These are phyloP conservation scores for Aspidiotus rigidus DNA, from an alignment of 2,888 invertebrate species.

Conservation along the genomic window DNA sequence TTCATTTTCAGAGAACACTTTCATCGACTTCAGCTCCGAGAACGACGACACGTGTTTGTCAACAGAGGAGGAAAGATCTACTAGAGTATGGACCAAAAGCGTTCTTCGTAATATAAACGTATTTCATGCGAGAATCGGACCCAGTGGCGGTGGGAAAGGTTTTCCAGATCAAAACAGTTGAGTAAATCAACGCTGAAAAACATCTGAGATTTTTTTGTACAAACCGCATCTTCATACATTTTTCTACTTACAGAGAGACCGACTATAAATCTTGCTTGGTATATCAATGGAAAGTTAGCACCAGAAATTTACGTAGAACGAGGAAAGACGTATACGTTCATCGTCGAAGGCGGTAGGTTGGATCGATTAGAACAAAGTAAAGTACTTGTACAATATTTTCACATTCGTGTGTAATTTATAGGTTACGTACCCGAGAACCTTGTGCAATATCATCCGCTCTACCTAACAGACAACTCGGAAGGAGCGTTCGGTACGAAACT, in stretches of 20 bases:
- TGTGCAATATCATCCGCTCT: conserved; percentile 74
- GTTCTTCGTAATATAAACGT: conserved; percentile 53
- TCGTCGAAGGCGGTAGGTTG: conserved; percentile 63
- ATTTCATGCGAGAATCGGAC: conserved; percentile 70
- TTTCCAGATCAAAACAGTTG: background rate
- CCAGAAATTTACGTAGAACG: conserved; percentile 82
- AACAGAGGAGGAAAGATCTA: conserved; percentile 52
- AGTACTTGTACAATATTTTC: background rate
- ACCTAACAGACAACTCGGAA: conserved; percentile 75
- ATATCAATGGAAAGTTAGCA: conserved; percentile 79
- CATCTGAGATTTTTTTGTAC: too few relatives aligned
- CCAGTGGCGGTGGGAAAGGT: conserved; percentile 67
- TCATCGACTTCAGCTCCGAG: conserved; percentile 66
- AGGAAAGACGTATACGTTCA: conserved; percentile 74
- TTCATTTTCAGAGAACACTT: conserved; percentile 48
- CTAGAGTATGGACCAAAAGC: conserved; percentile 61
- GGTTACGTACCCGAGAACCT: conserved; percentile 16
- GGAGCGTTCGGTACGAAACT: conserved; percentile 77
- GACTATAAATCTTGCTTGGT: conserved; percentile 88
- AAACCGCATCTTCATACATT: too few relatives aligned
- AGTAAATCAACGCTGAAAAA: too few relatives aligned
- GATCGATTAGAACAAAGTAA: background rate
- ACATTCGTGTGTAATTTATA: conserved; percentile 5
- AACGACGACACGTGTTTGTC: conserved; percentile 65
- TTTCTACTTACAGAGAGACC: conserved; percentile 49